Evolutionary conservation across 2,888 invertebrate genomes (phyloP).

Genomic region (Drymonia ruficornis): DNA sequence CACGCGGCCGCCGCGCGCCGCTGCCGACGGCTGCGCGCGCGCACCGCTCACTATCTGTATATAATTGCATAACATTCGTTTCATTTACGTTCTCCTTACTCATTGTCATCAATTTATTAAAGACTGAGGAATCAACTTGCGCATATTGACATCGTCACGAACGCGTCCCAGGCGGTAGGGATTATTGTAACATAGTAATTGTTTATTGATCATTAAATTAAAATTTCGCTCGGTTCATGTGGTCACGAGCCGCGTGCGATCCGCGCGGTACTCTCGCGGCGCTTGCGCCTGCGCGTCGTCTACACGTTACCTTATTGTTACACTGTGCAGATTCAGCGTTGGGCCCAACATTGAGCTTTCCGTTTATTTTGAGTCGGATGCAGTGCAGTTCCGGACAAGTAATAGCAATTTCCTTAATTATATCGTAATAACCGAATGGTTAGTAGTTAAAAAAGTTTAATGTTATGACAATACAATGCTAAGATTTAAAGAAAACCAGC

Average conservation of each 20-base stretch:
- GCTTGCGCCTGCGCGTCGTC: not conserved
- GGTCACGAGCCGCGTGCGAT: slow-evolving; percentile 48
- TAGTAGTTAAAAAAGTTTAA: not conserved
- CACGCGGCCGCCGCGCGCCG: slow-evolving; percentile 45
- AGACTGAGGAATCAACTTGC: slow-evolving; percentile 84
- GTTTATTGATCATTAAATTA: slow-evolving; percentile 62
- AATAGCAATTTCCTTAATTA: not conserved
- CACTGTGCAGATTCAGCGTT: slow-evolving; percentile 4
- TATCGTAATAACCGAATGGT: not conserved
- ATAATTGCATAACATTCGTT: slow-evolving; percentile 80
- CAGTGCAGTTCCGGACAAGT: not conserved
- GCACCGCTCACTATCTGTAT: slow-evolving; percentile 69
- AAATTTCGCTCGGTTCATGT: slow-evolving; percentile 62
- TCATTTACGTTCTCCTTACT: slow-evolving; percentile 82
- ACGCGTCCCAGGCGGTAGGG: slow-evolving; percentile 73
- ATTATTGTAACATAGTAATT: slow-evolving; percentile 69
- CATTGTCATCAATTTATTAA: slow-evolving; percentile 84
- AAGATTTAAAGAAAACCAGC: too few species aligned
- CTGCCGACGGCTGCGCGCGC: slow-evolving; percentile 38
- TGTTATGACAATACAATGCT: not conserved
- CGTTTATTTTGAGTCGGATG: not conserved
- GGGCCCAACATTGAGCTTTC: slow-evolving; percentile 1
- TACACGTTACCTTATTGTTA: not conserved
- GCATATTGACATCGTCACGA: slow-evolving; percentile 82
- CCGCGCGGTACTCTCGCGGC: slow-evolving; percentile 50